phyloP scores from a whole-genome alignment of 1,140 invertebrate genomes.

The Stenopsyche tienmushanensis region DNA sequence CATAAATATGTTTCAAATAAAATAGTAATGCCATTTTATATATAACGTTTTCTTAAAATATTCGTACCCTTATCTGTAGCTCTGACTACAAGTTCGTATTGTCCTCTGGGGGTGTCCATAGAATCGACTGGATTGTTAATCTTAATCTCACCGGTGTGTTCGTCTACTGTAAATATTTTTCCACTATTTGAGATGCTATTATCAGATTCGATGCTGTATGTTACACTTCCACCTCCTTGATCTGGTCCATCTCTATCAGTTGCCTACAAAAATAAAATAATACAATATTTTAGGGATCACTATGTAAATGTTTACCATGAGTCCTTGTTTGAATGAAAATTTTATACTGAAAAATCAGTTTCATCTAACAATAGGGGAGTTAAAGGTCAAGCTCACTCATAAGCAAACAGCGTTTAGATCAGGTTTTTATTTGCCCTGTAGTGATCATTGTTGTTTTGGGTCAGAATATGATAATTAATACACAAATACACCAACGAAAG shows the following conservation, averaged over 20 bases:
- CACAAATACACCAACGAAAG: too few species aligned
- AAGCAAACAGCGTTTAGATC: too few species aligned
- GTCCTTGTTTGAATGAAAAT: too few species aligned
- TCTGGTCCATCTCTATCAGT: slow-evolving; percentile 68
- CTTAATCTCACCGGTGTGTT: slow-evolving; percentile 68
- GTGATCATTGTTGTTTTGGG: too few species aligned
- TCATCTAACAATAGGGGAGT: too few species aligned
- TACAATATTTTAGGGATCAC: slow-evolving; percentile 37
- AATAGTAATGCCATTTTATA: neutral
- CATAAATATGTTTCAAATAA: slow-evolving; percentile 22
- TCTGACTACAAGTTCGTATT: slow-evolving; percentile 68
- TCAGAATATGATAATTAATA: too few species aligned
- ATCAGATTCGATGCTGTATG: slow-evolving; percentile 67
- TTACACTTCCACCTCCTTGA: slow-evolving; percentile 67
- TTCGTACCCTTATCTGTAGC: slow-evolving; percentile 75
- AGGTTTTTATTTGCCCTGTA: too few species aligned
- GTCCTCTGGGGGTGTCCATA: slow-evolving; percentile 70
- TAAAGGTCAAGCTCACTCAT: too few species aligned
- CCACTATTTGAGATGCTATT: slow-evolving; percentile 64
- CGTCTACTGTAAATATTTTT: slow-evolving; percentile 62
- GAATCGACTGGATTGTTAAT: slow-evolving; percentile 64
- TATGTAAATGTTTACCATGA: too few species aligned
- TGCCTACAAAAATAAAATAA: slow-evolving; percentile 54
- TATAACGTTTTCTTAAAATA: neutral
- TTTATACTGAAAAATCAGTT: too few species aligned